Evolutionary conservation across 2,888 invertebrate species (phyloP), one percentile per base, ranked within the genome.

Genomic region (Parelbella ahira): DNA sequence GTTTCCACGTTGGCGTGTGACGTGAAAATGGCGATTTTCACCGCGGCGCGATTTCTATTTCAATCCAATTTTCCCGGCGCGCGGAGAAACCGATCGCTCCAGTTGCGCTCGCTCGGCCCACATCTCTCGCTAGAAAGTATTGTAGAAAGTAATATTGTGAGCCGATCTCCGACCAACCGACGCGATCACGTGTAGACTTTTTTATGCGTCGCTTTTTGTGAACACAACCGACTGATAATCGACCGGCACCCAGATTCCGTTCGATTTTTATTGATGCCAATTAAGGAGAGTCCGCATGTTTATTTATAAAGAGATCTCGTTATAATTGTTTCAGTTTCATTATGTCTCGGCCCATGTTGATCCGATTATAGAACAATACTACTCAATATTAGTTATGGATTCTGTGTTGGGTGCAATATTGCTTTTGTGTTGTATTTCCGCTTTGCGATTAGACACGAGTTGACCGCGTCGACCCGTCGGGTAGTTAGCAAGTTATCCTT

Each of bases 101-200:
- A 84, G 80, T 87, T 83, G 81, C 76, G 74, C 68, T 63, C 68
- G 61, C 74, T 61, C 60, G 83, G 76, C 83, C 84, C 82, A 86
- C 82, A 86, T 86, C 84, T 83, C 81, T 80, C 71, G 76, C 83
- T 86, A 86, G 87, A 87, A 87, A 87, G 87, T 86, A 79, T 82
- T 64, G 73, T 87, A 83, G 87, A 87, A 87, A 87, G 87, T 87
- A 87, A 87, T 76, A 84, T 79, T 76, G 77, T 63, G 64, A 69
- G 64, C 62, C 68, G 67, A 72, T 76, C 78, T 76, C 67, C 73
- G 71, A 64, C 65, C 73, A 64, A 68, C 59, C 66, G 71, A 74
- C 77, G 73, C 70, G 69, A 81, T 81, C 79, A 79, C 77, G 75
- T 72, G 70, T 72, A 60, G 53, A 44, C 51, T 63, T 76, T 78